phyloP scores from a whole-genome alignment of 64 coral and sea anemone genomes.

The Anthopleura sola region DNA sequence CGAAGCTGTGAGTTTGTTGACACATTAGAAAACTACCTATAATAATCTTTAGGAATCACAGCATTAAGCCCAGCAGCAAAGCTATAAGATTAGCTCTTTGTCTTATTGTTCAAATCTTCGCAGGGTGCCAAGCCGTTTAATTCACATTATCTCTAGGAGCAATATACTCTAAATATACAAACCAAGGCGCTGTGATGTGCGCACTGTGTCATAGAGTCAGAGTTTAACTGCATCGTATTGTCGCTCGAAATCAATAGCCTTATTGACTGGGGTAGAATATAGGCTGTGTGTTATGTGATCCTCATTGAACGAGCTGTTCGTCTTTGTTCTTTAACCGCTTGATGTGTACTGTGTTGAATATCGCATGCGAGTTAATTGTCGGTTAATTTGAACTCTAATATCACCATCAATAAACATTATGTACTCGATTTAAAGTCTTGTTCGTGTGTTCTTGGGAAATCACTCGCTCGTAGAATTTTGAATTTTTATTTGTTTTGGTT shows the following conservation, averaged over 20 bases:
- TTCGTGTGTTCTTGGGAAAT: background rate
- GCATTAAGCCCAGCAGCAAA: conserved; percentile 5
- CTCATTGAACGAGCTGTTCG: background rate
- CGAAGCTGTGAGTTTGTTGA: background rate
- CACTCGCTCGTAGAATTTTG: background rate
- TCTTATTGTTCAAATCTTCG: background rate
- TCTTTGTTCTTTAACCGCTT: conserved; percentile 3
- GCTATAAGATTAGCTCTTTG: background rate
- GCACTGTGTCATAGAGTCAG: background rate
- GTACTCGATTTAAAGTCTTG: background rate
- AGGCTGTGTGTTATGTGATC: background rate
- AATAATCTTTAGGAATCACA: background rate
- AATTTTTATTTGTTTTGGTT: background rate
- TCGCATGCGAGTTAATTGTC: background rate
- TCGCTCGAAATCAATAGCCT: background rate
- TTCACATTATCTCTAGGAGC: background rate
- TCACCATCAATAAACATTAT: background rate
- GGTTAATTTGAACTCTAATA: background rate
- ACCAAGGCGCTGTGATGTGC: background rate
- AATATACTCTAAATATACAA: background rate
- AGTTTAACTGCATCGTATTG: background rate
- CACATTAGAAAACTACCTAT: background rate
- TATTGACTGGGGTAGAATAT: conserved; percentile 1
- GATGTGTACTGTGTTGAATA: background rate
- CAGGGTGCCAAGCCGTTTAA: conserved; percentile 11